phyloP scores from a whole-genome alignment of 2,113 vertebrate species.

The Daphoenositta chrysoptera region DNA sequence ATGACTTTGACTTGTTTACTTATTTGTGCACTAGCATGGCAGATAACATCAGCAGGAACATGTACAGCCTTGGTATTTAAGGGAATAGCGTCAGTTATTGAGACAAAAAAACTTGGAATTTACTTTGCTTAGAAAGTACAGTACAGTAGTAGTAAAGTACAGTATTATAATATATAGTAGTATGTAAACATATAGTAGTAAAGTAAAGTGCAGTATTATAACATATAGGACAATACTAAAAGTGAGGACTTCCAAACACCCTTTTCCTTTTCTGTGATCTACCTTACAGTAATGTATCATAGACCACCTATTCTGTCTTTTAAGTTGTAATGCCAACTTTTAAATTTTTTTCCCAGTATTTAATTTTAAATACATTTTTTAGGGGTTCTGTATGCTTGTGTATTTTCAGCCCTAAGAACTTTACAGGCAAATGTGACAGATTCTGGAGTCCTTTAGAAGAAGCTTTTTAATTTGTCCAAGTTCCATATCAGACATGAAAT shows the following conservation, averaged over 20 bases:
- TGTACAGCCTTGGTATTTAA: slow-evolving; percentile 48
- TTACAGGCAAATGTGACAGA: not conserved
- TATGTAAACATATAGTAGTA: too few species aligned
- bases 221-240: not conserved
- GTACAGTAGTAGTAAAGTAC: too few species aligned
- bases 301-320: not conserved
- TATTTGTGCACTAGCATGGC: slow-evolving; percentile 54
- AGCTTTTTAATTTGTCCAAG: not conserved
- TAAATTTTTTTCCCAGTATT: not conserved
- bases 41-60: slow-evolving; percentile 62
- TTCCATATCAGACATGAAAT: not conserved
- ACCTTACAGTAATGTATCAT: not conserved
- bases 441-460: not conserved
- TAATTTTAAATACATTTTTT: not conserved
- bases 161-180: not conserved
- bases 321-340: not conserved
- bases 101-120: not conserved
- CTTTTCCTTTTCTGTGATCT: not conserved
- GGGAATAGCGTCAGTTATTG: slow-evolving; percentile 4
- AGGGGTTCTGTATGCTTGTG: not conserved
- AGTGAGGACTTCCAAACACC: not conserved
- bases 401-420: not conserved
- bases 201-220: not conserved
- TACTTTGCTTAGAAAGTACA: not conserved
- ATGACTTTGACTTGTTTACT: slow-evolving; percentile 63